These are phyloP conservation scores for Synergus itoensis DNA, from an alignment of 2,888 invertebrate genomes.

Conservation along the genomic window DNA sequence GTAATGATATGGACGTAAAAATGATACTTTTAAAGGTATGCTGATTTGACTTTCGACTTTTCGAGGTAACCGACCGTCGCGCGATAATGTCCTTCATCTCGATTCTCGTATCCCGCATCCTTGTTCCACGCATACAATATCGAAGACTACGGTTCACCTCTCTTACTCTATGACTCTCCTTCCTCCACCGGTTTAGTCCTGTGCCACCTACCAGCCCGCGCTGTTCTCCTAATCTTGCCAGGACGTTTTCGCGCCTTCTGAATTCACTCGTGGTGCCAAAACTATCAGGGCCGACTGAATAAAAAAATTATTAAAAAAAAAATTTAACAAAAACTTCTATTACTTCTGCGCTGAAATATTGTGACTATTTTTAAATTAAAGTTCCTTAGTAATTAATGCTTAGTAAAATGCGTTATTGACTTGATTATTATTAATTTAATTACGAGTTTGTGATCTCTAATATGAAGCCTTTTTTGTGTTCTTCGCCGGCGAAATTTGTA, in stretches of 20 bases:
- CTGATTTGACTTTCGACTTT: conserved; percentile 31
- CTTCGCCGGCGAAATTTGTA: not conserved
- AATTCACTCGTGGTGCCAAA: conserved; percentile 61
- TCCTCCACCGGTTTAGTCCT: conserved; percentile 68
- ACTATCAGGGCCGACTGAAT: not conserved
- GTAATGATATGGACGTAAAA: not conserved
- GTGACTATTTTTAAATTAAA: no score
- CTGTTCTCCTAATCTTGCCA: conserved; percentile 74
- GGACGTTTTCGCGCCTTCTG: conserved; percentile 74
- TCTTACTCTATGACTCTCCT: conserved; percentile 52
- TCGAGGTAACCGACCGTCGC: conserved; percentile 12
- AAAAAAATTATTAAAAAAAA: not conserved
- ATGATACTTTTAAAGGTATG: not conserved
- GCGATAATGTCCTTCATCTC: conserved; percentile 44
- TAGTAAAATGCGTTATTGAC: no score
- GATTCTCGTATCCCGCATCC: conserved; percentile 47
- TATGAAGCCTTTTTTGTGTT: not conserved
- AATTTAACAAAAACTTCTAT: no score
- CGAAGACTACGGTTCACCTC: conserved; percentile 16
- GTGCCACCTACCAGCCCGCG: conserved; percentile 72
- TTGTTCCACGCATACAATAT: conserved; percentile 46
- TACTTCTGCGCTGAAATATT: no score
- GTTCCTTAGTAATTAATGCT: no score
- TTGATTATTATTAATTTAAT: not conserved
- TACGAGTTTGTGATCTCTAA: not conserved